Base-by-base conservation (phyloP, 2,888 invertebrate genomes). In the Hypena proboscidalis region DNA sequence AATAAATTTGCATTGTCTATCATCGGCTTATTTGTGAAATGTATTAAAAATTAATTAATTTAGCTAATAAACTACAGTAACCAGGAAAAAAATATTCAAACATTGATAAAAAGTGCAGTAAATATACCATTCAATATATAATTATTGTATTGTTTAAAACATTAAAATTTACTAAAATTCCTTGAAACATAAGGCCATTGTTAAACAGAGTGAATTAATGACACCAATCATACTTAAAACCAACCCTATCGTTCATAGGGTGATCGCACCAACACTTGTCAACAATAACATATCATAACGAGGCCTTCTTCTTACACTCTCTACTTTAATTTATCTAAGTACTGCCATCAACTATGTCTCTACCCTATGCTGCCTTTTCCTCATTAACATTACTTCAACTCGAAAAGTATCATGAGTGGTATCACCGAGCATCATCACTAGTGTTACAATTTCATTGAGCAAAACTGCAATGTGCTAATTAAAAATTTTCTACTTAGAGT, bases 321-420 rank as follows among this genome's bases (percentile, higher is more conserved):
- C 44, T 66, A 67, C 44, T 37, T 77, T 72, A 73, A 77, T 78
- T 77, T 77, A 76, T 62, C 81, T 80, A 80, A 81, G 80, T 79
- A 80, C 79, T 72, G 71, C 60, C 66, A 61, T 66, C 56, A 63
- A 62, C 60, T 56, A 60, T 47, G 42, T 41, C 41, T 47, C 58
- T 58, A 61, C 22, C 13, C 47, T 51, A 58, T 17, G 56, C 58
- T 59, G 56, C 65, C 62, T 60, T 60, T 55, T 54, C 58, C 45
- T 45, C 31, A 49, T 47, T 54, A 33, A 57, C 40, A 39, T 46
- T 58, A 66, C 23, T 23, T 44, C 44, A 23, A 55, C 40, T 37
- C 25, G 19, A 27, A 53, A 35, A 17, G 14, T 17, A 26, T 15
- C 10, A 33, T 39, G 40, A 41, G 43, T 37, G 53, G 46, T 41